A percentile compares a stretch with the other conserved stretches of the same genome.
These are phyloP conservation scores for Gymnocypris eckloni DNA, from an alignment of 2,797 vertebrate genomes.

Conservation along the genomic window DNA sequence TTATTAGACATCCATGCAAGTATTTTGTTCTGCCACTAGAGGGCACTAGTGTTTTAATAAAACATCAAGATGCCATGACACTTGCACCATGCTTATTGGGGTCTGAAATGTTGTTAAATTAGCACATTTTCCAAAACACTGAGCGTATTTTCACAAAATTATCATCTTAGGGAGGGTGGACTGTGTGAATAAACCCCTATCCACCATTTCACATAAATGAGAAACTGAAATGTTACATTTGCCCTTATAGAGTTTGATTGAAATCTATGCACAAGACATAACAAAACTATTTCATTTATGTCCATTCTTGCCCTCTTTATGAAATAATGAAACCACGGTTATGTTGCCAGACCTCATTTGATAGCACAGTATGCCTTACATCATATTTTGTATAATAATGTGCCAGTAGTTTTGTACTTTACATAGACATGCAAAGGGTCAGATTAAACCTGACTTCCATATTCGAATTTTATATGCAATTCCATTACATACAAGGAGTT, in stretches of 20 bases:
- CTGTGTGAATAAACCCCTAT: not conserved
- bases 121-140: not conserved
- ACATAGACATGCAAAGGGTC: not conserved
- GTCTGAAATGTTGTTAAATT: not conserved
- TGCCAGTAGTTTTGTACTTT: not conserved
- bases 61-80: not conserved
- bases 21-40: slow-evolving; percentile 46
- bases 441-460: not conserved
- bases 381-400: not conserved
- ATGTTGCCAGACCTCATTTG: not conserved
- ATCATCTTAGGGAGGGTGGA: not conserved
- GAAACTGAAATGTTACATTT: not conserved
- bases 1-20: not conserved
- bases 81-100: not conserved
- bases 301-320: not conserved
- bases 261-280: not conserved
- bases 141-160: slow-evolving; percentile 16
- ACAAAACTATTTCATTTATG: not conserved
- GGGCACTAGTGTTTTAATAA: slow-evolving; percentile 24
- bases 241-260: not conserved
- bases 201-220: not conserved
- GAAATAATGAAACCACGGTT: not conserved
- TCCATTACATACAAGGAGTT: not conserved
- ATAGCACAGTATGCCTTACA: not conserved
- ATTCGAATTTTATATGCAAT: not conserved